phyloP scores from a whole-genome alignment of 35 echinoderm and acorn worm species.

The Ophiothrix spiculata region DNA sequence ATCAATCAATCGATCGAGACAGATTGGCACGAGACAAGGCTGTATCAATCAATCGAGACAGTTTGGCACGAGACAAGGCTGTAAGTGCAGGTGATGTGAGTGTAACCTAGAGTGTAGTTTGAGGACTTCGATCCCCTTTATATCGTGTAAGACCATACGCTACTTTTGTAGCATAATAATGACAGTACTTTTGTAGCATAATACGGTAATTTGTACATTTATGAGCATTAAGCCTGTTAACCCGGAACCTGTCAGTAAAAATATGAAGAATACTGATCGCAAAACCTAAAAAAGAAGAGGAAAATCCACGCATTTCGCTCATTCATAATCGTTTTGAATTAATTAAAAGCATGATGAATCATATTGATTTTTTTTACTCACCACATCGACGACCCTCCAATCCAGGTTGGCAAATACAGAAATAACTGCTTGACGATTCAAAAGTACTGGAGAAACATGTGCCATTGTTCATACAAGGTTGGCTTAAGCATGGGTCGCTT shows the following conservation, averaged over 20 bases:
- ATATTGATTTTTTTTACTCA: neutral
- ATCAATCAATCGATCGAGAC: too few relatives aligned
- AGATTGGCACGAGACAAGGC: too few relatives aligned
- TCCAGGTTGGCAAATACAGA: neutral
- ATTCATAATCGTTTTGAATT: neutral
- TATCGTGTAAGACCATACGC: too few relatives aligned
- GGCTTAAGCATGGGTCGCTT: neutral
- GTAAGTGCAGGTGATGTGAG: too few relatives aligned
- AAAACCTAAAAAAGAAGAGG: neutral
- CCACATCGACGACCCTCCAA: neutral
- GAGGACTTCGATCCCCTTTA: too few relatives aligned
- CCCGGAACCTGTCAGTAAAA: neutral
- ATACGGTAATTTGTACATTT: too few relatives aligned
- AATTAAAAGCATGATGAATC: neutral
- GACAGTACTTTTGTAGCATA: too few relatives aligned
- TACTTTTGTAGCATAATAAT: too few relatives aligned
- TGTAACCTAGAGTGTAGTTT: too few relatives aligned
- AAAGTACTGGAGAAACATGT: neutral
- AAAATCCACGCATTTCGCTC: neutral
- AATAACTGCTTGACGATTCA: neutral
- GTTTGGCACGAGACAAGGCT: too few relatives aligned
- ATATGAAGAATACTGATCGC: too few relatives aligned
- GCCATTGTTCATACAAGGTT: neutral
- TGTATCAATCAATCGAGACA: too few relatives aligned
- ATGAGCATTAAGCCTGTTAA: neutral